Percentiles rank a stretch among this genome's conserved stretches.
Conservation (phyloP, 2,888 invertebrate species). For the Odontothrips loti region DNA sequence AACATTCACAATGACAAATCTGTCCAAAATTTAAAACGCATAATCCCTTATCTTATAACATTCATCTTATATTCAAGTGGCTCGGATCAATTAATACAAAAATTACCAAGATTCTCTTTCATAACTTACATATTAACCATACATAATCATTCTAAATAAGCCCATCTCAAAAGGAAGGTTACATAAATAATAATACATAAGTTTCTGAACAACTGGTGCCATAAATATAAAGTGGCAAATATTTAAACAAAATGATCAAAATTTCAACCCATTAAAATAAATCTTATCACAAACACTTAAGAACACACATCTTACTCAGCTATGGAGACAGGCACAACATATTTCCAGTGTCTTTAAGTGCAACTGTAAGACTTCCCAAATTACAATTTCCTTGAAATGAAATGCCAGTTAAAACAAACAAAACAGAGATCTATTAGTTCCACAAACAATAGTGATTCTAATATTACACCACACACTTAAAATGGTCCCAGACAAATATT, state of each 20-base stretch:
- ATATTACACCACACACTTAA: neutral
- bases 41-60: neutral
- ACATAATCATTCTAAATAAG: neutral
- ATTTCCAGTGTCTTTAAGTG: too few species aligned
- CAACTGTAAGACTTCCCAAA: neutral
- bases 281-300: neutral
- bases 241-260: too few species aligned
- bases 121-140: neutral
- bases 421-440: conserved; percentile 1
- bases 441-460: neutral
- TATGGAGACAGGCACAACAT: too few species aligned
- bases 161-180: neutral
- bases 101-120: neutral
- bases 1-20: too few species aligned
- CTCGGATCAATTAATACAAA: conserved; percentile 21
- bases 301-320: too few species aligned
- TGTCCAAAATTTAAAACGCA: too few species aligned
- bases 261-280: too few species aligned
- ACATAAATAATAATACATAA: neutral
- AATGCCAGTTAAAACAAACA: neutral
- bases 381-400: neutral
- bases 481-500: neutral
- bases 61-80: conserved; percentile 11
- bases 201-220: too few species aligned
- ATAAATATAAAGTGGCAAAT: too few species aligned